These are phyloP conservation scores for Empidonax traillii DNA, from an alignment of 2,113 vertebrate species.

Conservation along the genomic window DNA sequence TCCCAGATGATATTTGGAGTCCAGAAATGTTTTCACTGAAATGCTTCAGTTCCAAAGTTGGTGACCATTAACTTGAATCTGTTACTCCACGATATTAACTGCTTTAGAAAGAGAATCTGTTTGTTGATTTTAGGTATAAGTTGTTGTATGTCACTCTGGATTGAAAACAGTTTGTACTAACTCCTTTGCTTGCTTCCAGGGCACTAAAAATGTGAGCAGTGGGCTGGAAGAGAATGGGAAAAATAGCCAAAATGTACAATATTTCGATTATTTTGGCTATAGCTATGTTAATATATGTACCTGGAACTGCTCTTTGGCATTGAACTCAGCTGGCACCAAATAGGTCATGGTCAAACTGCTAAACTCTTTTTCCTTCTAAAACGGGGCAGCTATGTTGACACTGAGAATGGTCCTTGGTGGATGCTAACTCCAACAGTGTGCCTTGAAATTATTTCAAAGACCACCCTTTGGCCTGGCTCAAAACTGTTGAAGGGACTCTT, in stretches of 20 bases:
- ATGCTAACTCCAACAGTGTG: neutral
- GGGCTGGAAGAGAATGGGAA: neutral
- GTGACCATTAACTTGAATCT: neutral
- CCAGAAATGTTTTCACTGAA: neutral
- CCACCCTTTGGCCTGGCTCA: neutral
- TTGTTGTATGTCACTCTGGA: neutral
- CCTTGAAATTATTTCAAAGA: neutral
- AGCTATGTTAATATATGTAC: neutral
- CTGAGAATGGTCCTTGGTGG: neutral
- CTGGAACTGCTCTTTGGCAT: neutral
- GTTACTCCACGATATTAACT: neutral
- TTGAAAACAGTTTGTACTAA: neutral
- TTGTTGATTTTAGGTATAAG: neutral
- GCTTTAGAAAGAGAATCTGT: neutral
- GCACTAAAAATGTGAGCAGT: neutral
- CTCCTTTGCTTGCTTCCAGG: neutral
- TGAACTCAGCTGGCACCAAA: neutral
- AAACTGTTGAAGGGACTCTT: neutral
- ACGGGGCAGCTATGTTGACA: neutral
- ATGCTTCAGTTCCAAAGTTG: neutral
- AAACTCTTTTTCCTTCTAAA: neutral
- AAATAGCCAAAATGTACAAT: neutral
- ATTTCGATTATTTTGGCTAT: conserved; percentile 25
- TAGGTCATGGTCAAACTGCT: neutral
- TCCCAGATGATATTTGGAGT: neutral